Evolutionary conservation across 2,113 vertebrate genomes (phyloP), one percentile per base, ranked within the genome.

Genomic region (Hirundichthys speculiger): DNA sequence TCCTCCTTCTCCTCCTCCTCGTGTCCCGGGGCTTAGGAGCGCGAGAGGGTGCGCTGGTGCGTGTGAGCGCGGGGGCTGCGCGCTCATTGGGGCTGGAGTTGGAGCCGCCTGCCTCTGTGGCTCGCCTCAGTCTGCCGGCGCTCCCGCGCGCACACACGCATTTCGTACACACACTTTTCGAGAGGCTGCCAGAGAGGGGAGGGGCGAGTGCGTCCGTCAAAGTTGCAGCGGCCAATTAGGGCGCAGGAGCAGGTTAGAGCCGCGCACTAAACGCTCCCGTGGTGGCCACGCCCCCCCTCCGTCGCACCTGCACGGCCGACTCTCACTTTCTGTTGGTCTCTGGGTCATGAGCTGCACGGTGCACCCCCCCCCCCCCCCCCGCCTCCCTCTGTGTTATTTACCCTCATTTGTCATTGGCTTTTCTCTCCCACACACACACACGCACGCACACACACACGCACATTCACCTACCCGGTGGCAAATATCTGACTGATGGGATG

Each of bases 61-160:
- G 70, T 48, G 68, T 67, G 79, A 40, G 62, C 73, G 70, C 46
- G 79, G 58, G 78, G 77, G 84, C 78, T 85, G 85, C 34, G 52
- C 80, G 84, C 86, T 89, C 86, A 89, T 86, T 82, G 84, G 87
- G n/a, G 60, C 80, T 80, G 68, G 72, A 84, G 82, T 84, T 68
- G 16, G 72, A 86, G 85, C 25, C 77, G 85, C 25, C 77, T 79
- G 73, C 72, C 81, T 84, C 85, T 74, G 79, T 81, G 80, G 74
- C 80, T 87, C 27, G 54, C 79, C 58, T 81, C 80, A 76, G 77
- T 85, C 84, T 83, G 76, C 71, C 80, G 71, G 69, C 79, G 83
- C 76, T 71, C 82, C 71, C 83, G 8, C 73, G 56, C 73, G 30
- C 82, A 80, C 59, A 45, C 54, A 69, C 67, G 62, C 54, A 72